A percentile compares a stretch with the other conserved stretches of the same genome.
Evolutionary conservation across 1,140 invertebrate genomes (phyloP).

Genomic region (Fopius arisanus): DNA sequence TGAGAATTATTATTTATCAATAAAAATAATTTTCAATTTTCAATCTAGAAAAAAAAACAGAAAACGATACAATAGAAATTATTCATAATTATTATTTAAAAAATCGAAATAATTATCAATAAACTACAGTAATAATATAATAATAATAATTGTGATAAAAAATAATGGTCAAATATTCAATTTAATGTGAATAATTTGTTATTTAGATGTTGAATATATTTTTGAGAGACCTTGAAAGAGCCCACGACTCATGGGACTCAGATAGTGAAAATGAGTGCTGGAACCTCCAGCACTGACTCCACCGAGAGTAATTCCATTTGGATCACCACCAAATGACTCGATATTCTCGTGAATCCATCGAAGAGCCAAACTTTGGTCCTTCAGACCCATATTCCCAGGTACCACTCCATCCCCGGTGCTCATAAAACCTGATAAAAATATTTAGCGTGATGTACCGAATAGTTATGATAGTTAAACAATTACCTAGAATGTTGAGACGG

Average conservation of each 20-base stretch:
- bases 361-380: slow-evolving; percentile 74
- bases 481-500: neutral
- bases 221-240: neutral
- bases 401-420: slow-evolving; percentile 68
- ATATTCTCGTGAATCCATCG: slow-evolving; percentile 81
- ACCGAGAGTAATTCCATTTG: slow-evolving; percentile 73
- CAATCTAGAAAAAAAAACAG: too few species aligned
- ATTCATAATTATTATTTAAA: too few species aligned
- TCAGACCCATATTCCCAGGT: slow-evolving; percentile 77
- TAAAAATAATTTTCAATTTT: too few species aligned
- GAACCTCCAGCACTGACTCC: slow-evolving; percentile 78
- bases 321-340: slow-evolving; percentile 72
- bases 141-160: too few species aligned
- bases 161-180: too few species aligned
- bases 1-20: neutral
- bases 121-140: too few species aligned
- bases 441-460: neutral
- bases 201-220: too few species aligned
- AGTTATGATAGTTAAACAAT: neutral
- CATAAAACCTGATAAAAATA: slow-evolving; percentile 68
- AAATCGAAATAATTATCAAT: too few species aligned
- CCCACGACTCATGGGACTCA: slow-evolving; percentile 62
- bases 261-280: slow-evolving; percentile 74
- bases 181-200: too few species aligned
- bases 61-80: too few species aligned